phyloP scores from a whole-genome alignment of 92 coral and sea anemone genomes.

The Nematostella vectensis region DNA sequence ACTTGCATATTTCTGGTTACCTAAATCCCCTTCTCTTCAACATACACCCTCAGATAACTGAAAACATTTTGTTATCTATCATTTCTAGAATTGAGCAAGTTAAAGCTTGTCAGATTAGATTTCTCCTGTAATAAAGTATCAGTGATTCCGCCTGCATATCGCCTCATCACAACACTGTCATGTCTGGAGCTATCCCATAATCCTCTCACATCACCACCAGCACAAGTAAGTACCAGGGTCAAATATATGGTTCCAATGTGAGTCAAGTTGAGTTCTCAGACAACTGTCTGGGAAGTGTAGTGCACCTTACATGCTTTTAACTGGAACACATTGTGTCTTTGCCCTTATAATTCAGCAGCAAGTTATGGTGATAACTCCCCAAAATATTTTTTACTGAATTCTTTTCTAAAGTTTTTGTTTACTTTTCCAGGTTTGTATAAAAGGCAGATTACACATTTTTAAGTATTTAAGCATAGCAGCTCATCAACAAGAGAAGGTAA shows the following conservation, averaged over 20 bases:
- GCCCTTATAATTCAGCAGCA: too few species aligned
- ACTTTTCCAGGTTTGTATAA: constrained; percentile 65
- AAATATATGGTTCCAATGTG: background rate
- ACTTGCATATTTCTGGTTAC: too few species aligned
- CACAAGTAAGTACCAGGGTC: constrained; percentile 73
- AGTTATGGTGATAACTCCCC: too few species aligned
- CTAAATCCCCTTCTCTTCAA: too few species aligned
- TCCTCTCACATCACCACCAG: constrained; percentile 95
- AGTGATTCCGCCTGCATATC: constrained; percentile 91
- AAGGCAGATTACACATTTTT: constrained; percentile 92
- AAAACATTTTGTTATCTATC: constrained; percentile 10
- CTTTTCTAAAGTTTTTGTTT: too few species aligned
- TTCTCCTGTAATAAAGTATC: constrained; percentile 93
- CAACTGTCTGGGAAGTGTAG: constrained; percentile 1
- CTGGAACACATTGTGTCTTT: too few species aligned
- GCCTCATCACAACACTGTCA: constrained; percentile 79
- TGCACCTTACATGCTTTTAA: background rate
- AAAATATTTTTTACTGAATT: too few species aligned
- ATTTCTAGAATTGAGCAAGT: constrained; percentile 92
- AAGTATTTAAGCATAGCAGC: constrained; percentile 88
- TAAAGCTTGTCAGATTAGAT: constrained; percentile 91
- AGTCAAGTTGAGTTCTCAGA: background rate
- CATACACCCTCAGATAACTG: too few species aligned
- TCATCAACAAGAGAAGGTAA: constrained; percentile 88
- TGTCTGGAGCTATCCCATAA: constrained; percentile 85